phyloP scores from a whole-genome alignment of 37 sponge, comb jelly and placozoan genomes.

The Chondrilla cf. caribensis region DNA sequence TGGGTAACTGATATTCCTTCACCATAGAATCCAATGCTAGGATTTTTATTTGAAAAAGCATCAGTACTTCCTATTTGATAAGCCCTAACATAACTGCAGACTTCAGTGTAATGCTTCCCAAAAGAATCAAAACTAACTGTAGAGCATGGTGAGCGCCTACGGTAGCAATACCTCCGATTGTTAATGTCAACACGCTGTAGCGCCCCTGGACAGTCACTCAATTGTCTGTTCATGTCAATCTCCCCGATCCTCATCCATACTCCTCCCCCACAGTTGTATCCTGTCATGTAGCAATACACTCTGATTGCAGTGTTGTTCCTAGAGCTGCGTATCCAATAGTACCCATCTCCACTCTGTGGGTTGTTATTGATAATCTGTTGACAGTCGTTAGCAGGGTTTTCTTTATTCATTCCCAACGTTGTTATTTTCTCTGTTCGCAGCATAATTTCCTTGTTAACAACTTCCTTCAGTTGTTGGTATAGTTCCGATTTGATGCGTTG shows the following conservation, averaged over 20 bases:
- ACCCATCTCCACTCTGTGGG: background rate
- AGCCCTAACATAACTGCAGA: conserved; percentile 6
- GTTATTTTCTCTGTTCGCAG: background rate
- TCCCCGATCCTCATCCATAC: conserved; percentile 17
- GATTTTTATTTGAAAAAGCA: background rate
- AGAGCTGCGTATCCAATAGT: conserved; percentile 3
- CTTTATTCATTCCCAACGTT: too few relatives aligned
- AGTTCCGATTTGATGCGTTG: background rate
- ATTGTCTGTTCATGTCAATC: background rate
- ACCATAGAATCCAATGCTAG: background rate
- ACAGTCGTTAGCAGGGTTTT: background rate
- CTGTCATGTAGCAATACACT: background rate
- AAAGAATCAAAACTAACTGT: conserved; percentile 12
- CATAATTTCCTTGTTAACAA: background rate
- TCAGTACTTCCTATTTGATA: background rate
- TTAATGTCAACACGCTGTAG: background rate
- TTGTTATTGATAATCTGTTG: background rate
- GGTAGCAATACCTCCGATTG: background rate
- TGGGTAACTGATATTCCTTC: conserved; percentile 13
- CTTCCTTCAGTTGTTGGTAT: background rate
- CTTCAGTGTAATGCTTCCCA: background rate
- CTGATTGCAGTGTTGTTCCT: background rate
- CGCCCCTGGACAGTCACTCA: background rate
- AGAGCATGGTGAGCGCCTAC: background rate
- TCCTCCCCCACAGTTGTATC: conserved; percentile 8